phyloP scores from a whole-genome alignment of 2,113 vertebrate genomes.

The Neodontobutis hainanensis region DNA sequence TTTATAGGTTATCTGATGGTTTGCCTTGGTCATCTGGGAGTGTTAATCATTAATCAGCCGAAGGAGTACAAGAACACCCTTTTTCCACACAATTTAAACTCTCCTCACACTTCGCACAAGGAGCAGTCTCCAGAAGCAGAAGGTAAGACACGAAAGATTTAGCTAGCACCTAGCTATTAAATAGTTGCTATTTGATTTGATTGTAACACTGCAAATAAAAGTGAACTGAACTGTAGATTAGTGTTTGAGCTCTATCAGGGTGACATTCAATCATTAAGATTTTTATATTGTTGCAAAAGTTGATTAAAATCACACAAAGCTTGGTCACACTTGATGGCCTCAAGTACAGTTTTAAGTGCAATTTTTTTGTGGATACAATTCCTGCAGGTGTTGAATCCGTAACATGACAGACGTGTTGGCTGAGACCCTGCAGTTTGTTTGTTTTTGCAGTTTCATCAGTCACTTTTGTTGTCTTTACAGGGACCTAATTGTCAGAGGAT shows the following conservation, averaged over 20 bases:
- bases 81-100: constrained; percentile 69
- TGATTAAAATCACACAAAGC: no score
- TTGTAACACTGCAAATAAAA: background rate
- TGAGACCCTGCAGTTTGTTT: constrained; percentile 31
- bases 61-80: constrained; percentile 50
- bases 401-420: constrained; percentile 35
- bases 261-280: no score
- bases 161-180: constrained; percentile 1
- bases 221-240: no score
- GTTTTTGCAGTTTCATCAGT: constrained; percentile 7
- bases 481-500: constrained; percentile 35
- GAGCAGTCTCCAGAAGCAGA: constrained; percentile 22
- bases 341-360: background rate
- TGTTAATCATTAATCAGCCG: constrained; percentile 77
- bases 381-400: constrained; percentile 41
- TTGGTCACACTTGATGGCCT: no score
- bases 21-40: constrained; percentile 58
- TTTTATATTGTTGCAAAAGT: no score
- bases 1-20: constrained; percentile 69
- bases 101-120: constrained; percentile 48
- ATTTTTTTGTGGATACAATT: constrained; percentile 27
- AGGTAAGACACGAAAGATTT: constrained; percentile 55
- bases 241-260: no score
- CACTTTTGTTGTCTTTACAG: constrained; percentile 30
- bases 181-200: background rate